Percentiles rank a stretch among this genome's conserved stretches.
phyloP scores from a whole-genome alignment of 2,888 invertebrate species.

The Malthinus seriepunctatus region DNA sequence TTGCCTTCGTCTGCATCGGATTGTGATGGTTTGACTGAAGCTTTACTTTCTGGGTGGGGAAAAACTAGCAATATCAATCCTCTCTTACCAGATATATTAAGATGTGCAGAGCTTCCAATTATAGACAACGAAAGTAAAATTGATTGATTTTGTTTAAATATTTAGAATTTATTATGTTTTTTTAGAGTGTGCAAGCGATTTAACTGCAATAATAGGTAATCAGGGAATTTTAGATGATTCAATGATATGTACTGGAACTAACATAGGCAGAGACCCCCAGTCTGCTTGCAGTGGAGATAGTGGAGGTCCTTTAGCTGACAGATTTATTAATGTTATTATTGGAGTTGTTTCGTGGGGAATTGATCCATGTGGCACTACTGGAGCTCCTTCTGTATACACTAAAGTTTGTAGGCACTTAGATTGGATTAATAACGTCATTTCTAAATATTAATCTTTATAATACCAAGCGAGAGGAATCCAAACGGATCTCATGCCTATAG shows the following conservation, averaged over 20 bases:
- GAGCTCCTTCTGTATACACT: constrained; percentile 8
- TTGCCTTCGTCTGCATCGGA: not conserved
- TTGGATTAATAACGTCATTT: constrained; percentile 5
- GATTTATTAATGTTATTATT: not conserved
- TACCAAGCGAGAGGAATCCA: too few relatives aligned
- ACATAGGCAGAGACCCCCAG: constrained; percentile 40
- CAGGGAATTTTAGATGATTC: not conserved
- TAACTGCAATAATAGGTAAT: not conserved
- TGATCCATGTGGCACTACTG: constrained; percentile 3
- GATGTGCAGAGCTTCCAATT: not conserved
- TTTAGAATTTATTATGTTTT: not conserved
- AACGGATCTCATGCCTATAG: too few relatives aligned
- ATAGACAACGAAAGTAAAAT: constrained; percentile 2
- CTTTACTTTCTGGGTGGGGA: constrained; percentile 13
- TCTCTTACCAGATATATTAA: not conserved
- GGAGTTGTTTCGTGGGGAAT: constrained; percentile 14
- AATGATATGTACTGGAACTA: not conserved
- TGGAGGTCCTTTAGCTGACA: constrained; percentile 57
- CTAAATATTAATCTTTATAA: too few relatives aligned
- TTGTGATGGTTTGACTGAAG: not conserved
- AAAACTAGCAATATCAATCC: not conserved
- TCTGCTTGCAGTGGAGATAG: constrained; percentile 62
- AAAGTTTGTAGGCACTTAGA: constrained; percentile 4
- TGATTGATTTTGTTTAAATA: too few relatives aligned
- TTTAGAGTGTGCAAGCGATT: constrained; percentile 6